phyloP scores from a whole-genome alignment of 2,888 invertebrate species.

The Brachyptera risi region DNA sequence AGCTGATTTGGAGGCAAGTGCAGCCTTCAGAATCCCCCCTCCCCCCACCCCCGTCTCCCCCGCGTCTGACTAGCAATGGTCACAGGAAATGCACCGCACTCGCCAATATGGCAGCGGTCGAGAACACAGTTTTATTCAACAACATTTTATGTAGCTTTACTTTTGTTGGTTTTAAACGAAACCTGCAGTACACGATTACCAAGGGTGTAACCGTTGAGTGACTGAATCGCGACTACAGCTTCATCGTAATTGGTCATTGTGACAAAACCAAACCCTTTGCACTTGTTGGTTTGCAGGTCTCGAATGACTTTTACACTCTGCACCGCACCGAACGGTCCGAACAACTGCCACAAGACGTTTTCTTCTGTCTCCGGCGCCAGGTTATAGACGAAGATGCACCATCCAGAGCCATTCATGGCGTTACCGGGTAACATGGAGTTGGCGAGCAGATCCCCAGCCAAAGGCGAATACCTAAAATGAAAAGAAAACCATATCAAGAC shows the following conservation, averaged over 20 bases:
- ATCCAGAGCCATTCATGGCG: constrained; percentile 82
- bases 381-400: constrained; percentile 92
- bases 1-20: constrained; percentile 30
- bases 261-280: constrained; percentile 97
- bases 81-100: constrained; percentile 33
- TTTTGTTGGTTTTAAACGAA: constrained; percentile 93
- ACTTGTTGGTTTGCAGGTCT: constrained; percentile 93
- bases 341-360: constrained; percentile 88
- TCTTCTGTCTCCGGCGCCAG: constrained; percentile 89
- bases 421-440: constrained; percentile 81
- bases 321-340: constrained; percentile 96
- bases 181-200: constrained; percentile 95
- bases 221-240: constrained; percentile 93
- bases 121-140: constrained; percentile 32
- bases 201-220: constrained; percentile 92
- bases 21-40: constrained; percentile 28
- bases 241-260: constrained; percentile 99
- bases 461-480: constrained; percentile 66
- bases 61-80: constrained; percentile 36
- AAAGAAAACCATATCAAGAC: too few species aligned
- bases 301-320: constrained; percentile 96
- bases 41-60: too few species aligned
- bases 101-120: constrained; percentile 35
- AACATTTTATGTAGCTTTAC: constrained; percentile 51
- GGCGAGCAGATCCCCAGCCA: constrained; percentile 73